Evolutionary conservation across 2,113 vertebrate species (phyloP).

Genomic region (Dromiciops gliroides): DNA sequence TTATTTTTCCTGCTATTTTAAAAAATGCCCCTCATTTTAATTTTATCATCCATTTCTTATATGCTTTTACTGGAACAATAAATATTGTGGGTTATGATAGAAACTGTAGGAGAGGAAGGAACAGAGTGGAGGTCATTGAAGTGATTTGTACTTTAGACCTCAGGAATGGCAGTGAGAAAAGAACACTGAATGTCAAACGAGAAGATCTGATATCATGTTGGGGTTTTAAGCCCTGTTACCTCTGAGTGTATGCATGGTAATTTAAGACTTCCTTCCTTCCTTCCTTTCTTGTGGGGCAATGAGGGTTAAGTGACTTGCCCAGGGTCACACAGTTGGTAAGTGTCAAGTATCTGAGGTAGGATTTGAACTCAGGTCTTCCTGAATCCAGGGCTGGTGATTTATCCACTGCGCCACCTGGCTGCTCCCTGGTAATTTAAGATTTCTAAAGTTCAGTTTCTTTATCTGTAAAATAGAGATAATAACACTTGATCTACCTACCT

Average conservation of each 20-base stretch:
- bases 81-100: background rate
- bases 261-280: background rate
- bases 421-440: background rate
- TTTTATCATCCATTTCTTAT: background rate
- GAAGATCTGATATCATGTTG: background rate
- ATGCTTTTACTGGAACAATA: background rate
- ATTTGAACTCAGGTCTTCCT: too few species aligned
- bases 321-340: too few species aligned
- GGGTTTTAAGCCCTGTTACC: background rate
- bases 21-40: background rate
- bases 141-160: background rate
- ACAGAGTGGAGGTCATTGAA: background rate
- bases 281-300: too few species aligned
- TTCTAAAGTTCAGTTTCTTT: background rate
- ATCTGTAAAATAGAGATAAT: background rate
- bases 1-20: conserved; percentile 49
- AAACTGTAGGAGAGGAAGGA: background rate
- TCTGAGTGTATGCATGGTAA: background rate
- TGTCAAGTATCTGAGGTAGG: too few species aligned
- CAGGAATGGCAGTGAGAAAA: background rate
- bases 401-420: too few species aligned
- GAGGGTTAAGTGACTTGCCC: too few species aligned
- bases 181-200: background rate
- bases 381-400: too few species aligned
- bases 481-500: background rate